Evolutionary conservation across 2,113 vertebrate species (phyloP).

Genomic region (Pluvianellus socialis): DNA sequence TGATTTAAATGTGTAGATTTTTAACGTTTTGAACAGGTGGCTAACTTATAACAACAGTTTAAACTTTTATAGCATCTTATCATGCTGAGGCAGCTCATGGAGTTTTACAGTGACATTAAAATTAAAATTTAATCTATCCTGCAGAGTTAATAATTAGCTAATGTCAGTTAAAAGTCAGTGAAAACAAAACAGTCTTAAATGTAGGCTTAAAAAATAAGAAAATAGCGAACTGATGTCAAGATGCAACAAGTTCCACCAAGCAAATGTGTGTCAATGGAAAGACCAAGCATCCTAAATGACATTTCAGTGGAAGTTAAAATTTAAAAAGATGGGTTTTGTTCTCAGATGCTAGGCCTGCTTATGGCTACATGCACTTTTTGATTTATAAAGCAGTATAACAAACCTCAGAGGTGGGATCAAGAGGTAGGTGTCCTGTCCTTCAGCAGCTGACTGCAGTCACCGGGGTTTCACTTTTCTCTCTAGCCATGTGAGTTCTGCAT

Average conservation of each 20-base stretch:
- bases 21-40: slow-evolving; percentile 68
- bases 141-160: slow-evolving; percentile 70
- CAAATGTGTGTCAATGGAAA: not conserved
- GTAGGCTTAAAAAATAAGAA: slow-evolving; percentile 9
- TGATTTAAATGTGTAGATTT: slow-evolving; percentile 59
- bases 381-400: not conserved
- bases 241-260: not conserved
- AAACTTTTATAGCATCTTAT: slow-evolving; percentile 65
- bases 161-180: slow-evolving; percentile 71
- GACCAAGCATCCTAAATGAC: not conserved
- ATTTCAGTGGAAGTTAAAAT: not conserved
- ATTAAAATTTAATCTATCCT: slow-evolving; percentile 75
- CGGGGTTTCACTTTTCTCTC: not conserved
- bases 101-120: slow-evolving; percentile 72
- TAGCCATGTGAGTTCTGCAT: not conserved
- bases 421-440: not conserved
- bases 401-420: not conserved
- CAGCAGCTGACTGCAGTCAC: not conserved
- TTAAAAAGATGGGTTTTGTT: not conserved
- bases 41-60: slow-evolving; percentile 67
- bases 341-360: not conserved
- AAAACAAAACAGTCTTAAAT: slow-evolving; percentile 60
- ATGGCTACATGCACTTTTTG: not conserved
- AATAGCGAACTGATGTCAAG: not conserved
- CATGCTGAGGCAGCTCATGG: slow-evolving; percentile 52